These are phyloP conservation scores for Lobophora halterata DNA, from an alignment of 2,888 invertebrate genomes.

Conservation along the genomic window DNA sequence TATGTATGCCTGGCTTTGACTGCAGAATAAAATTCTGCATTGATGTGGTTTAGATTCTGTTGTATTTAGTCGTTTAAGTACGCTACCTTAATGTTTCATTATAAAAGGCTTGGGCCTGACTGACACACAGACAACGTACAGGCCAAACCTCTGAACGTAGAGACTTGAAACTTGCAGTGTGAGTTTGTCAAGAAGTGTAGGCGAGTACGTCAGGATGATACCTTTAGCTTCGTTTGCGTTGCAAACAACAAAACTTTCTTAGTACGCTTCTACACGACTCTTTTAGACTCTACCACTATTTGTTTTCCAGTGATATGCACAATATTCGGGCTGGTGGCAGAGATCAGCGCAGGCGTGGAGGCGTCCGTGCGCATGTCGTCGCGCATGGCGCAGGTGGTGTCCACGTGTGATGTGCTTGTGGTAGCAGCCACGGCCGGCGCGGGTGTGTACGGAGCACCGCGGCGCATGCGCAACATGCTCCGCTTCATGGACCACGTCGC, in stretches of 20 bases:
- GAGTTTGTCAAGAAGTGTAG: no score
- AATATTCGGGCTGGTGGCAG: constrained; percentile 75
- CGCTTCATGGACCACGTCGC: constrained; percentile 74
- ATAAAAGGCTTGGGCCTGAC: no score
- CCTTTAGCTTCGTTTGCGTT: no score
- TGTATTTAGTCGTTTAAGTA: no score
- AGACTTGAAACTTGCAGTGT: no score
- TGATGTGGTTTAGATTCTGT: no score
- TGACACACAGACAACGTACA: no score
- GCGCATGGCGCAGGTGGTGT: constrained; percentile 78
- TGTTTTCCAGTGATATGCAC: constrained; percentile 59
- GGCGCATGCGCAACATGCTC: constrained; percentile 73
- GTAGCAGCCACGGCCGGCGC: constrained; percentile 75
- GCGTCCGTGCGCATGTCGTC: constrained; percentile 79
- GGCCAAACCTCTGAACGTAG: no score
- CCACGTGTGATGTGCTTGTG: constrained; percentile 78
- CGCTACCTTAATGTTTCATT: no score
- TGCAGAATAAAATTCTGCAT: no score
- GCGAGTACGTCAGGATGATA: no score
- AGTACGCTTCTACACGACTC: neutral
- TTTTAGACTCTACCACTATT: neutral
- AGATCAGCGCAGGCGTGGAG: constrained; percentile 75
- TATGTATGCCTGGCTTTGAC: no score
- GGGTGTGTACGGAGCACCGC: constrained; percentile 75
- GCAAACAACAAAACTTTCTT: neutral